Conservation (phyloP, 1,140 invertebrate genomes). For the Acyrthosiphon pisum region DNA sequence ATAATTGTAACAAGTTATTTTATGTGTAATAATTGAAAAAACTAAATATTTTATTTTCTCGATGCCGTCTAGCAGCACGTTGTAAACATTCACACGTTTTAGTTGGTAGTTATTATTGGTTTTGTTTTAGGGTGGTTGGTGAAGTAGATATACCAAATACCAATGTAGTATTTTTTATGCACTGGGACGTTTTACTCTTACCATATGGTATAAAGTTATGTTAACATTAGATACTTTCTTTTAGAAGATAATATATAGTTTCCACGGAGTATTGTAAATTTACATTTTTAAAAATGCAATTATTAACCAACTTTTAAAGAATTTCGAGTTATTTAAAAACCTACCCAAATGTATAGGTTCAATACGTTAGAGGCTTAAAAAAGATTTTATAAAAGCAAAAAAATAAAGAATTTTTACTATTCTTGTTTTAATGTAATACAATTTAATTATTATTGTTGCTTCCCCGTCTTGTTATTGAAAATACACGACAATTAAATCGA, state of each 20-base stretch:
- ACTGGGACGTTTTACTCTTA: neutral
- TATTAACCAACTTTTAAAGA: neutral
- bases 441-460: neutral
- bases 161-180: neutral
- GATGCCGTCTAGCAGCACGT: neutral
- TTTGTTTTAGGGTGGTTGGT: neutral
- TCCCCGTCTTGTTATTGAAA: neutral
- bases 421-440: neutral
- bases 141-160: neutral
- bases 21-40: neutral
- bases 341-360: neutral
- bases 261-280: neutral
- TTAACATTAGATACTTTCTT: neutral
- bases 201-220: neutral
- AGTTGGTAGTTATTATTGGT: neutral
- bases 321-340: neutral
- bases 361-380: neutral
- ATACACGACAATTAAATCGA: neutral
- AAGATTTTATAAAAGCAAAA: neutral
- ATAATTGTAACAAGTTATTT: neutral
- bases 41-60: conserved; percentile 6
- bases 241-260: neutral
- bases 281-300: neutral
- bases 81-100: neutral
- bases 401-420: neutral